These are phyloP conservation scores for Oligia latruncula DNA, from an alignment of 2,888 invertebrate species.

Conservation along the genomic window DNA sequence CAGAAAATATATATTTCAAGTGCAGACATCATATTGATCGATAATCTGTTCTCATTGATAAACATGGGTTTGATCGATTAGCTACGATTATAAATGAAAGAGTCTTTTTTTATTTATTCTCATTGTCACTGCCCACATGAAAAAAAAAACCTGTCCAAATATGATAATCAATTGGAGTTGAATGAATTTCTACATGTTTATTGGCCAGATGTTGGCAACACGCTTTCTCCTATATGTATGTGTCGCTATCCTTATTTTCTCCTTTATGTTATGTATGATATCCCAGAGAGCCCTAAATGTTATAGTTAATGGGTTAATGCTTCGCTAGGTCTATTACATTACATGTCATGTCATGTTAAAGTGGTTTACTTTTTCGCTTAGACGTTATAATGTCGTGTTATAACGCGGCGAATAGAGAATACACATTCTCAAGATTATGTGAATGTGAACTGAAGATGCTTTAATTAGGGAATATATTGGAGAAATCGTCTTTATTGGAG, in stretches of 20 bases:
- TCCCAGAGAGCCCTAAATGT: slow-evolving; percentile 38
- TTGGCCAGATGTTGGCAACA: slow-evolving; percentile 69
- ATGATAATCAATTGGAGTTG: slow-evolving; percentile 75
- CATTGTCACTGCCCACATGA: slow-evolving; percentile 71
- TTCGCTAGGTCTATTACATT: slow-evolving; percentile 28
- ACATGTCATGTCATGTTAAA: slow-evolving; percentile 23
- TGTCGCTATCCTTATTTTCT: slow-evolving; percentile 37
- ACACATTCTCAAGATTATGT: slow-evolving; percentile 12
- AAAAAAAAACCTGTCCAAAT: slow-evolving; percentile 71
- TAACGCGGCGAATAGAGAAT: slow-evolving; percentile 14
- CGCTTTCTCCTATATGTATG: slow-evolving; percentile 73
- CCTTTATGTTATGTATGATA: slow-evolving; percentile 29
- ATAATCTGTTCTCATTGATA: slow-evolving; percentile 61
- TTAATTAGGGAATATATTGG: background rate
- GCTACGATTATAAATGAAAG: slow-evolving; percentile 52
- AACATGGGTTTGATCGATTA: slow-evolving; percentile 65
- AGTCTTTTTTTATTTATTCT: slow-evolving; percentile 57
- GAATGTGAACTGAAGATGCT: slow-evolving; percentile 14
- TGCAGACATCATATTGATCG: slow-evolving; percentile 46
- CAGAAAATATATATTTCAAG: slow-evolving; percentile 43
- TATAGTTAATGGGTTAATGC: slow-evolving; percentile 22
- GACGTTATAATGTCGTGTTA: background rate
- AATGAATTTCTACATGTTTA: slow-evolving; percentile 67
- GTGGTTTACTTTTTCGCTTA: slow-evolving; percentile 45
- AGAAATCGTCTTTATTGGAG: background rate